Percentiles rank a stretch among this genome's conserved stretches.
Evolutionary conservation across 2,797 vertebrate genomes (phyloP).

Genomic region (Silurus aristotelis): DNA sequence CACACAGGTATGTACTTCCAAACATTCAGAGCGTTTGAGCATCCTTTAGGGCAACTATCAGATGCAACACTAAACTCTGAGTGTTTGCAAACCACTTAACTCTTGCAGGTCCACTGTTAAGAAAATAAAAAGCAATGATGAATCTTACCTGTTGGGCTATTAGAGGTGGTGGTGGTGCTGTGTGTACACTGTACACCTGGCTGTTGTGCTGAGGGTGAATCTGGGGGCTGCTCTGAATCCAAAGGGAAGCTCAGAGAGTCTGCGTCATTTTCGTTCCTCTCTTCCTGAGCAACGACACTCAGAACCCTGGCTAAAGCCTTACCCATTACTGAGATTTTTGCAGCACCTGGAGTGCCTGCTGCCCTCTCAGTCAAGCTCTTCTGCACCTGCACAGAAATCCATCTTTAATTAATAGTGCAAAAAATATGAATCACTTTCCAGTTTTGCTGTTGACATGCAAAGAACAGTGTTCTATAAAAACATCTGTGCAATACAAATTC

Average conservation of each 20-base stretch:
- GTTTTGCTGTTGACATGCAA: background rate
- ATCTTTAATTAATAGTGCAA: background rate
- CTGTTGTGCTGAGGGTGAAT: slow-evolving; percentile 10
- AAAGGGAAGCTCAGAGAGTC: slow-evolving; percentile 12
- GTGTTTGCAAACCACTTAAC: background rate
- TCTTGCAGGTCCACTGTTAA: background rate
- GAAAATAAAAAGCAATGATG: background rate
- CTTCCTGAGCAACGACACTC: slow-evolving; percentile 39
- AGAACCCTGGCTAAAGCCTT: slow-evolving; percentile 57
- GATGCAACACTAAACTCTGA: background rate
- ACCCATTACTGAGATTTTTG: slow-evolving; percentile 38
- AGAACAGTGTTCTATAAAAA: background rate
- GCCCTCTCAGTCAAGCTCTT: slow-evolving; percentile 56
- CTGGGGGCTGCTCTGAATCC: slow-evolving; percentile 30
- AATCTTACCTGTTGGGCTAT: slow-evolving; percentile 33
- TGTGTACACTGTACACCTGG: slow-evolving; percentile 15
- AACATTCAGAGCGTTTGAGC: too few species aligned
- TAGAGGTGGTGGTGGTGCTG: background rate
- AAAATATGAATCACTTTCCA: background rate
- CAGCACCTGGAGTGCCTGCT: slow-evolving; percentile 39
- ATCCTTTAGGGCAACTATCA: background rate
- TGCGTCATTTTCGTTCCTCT: slow-evolving; percentile 52
- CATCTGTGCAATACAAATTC: background rate
- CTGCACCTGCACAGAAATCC: slow-evolving; percentile 61
- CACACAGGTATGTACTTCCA: too few species aligned